A percentile compares a stretch with the other conserved stretches of the same genome.
phyloP scores from a whole-genome alignment of 2,888 invertebrate species.

The Eurytoma adleriae region DNA sequence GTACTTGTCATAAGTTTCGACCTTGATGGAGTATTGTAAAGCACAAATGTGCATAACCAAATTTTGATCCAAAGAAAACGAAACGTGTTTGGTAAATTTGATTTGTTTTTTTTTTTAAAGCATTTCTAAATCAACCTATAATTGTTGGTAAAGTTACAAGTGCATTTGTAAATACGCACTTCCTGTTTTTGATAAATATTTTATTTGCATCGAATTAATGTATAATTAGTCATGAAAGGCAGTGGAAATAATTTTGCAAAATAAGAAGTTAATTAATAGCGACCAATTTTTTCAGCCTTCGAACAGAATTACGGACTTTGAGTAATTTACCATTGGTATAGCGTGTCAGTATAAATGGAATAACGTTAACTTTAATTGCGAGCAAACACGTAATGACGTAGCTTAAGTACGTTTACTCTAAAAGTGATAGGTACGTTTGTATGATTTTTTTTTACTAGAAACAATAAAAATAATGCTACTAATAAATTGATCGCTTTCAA shows the following conservation, averaged over 20 bases:
- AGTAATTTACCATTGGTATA: not conserved
- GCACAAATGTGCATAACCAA: no score
- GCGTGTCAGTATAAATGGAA: not conserved
- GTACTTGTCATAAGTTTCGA: no score
- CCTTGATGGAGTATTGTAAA: no score
- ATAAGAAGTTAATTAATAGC: not conserved
- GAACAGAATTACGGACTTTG: not conserved
- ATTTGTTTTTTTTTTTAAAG: no score
- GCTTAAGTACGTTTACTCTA: not conserved
- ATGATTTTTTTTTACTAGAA: not conserved
- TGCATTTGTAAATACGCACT: no score
- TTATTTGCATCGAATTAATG: not conserved
- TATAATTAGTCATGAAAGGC: not conserved
- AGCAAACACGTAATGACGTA: not conserved
- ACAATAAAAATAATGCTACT: no score
- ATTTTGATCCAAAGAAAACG: not conserved
- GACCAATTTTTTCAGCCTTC: not conserved
- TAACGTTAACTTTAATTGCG: conserved; percentile 3
- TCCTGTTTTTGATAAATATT: no score
- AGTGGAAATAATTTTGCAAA: not conserved
- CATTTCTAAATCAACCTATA: no score
- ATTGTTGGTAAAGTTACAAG: no score
- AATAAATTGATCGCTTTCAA: no score
- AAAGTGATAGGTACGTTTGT: not conserved
- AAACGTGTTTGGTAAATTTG: no score